Evolutionary conservation across 2,888 invertebrate genomes (phyloP).

Genomic region (Nesidiocoris tenuis): DNA sequence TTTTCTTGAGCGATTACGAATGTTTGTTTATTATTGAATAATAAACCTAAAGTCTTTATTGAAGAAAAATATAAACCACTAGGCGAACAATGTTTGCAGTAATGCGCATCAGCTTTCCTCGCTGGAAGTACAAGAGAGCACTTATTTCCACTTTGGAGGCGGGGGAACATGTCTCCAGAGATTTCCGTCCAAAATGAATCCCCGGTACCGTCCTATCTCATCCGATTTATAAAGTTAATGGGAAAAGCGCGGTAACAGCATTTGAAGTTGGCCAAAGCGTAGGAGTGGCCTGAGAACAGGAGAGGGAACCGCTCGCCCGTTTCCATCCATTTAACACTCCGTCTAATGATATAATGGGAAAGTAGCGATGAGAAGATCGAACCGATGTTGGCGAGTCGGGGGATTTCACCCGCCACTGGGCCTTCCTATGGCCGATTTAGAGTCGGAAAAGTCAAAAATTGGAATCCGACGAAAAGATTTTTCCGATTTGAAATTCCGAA

Average conservation of each 20-base stretch:
- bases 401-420: no score
- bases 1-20: no score
- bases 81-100: no score
- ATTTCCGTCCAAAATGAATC: background rate
- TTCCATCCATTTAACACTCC: background rate
- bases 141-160: background rate
- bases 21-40: no score
- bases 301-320: background rate
- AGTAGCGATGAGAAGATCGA: background rate
- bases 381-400: background rate
- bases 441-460: no score
- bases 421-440: no score
- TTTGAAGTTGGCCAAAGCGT: conserved; percentile 1
- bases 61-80: no score
- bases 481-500: no score
- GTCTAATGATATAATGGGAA: conserved; percentile 1
- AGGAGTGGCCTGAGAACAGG: background rate
- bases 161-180: background rate
- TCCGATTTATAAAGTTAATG: conserved; percentile 26
- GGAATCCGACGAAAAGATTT: no score
- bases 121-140: background rate
- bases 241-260: conserved; percentile 1
- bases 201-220: background rate
- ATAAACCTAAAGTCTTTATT: no score
- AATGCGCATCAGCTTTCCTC: background rate